These are phyloP conservation scores for Hystrix cristata DNA, from an alignment of 2,113 vertebrate genomes.

Conservation along the genomic window DNA sequence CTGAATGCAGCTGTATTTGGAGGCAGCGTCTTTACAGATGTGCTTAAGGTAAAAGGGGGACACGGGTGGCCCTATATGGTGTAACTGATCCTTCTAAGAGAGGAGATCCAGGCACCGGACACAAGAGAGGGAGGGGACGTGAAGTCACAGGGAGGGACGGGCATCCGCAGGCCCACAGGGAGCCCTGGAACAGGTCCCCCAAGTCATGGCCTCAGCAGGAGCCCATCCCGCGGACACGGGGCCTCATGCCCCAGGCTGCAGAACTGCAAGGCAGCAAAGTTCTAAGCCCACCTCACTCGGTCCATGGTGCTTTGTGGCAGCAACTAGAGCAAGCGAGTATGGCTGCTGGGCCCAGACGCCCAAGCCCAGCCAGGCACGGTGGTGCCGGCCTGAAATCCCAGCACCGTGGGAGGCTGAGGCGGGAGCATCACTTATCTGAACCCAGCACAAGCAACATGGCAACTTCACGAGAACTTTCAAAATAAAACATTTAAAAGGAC, in stretches of 20 bases:
- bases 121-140: not conserved
- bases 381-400: not conserved
- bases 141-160: not conserved
- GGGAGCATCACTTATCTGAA: not conserved
- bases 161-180: not conserved
- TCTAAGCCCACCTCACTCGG: too few relatives aligned
- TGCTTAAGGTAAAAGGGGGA: too few relatives aligned
- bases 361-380: not conserved
- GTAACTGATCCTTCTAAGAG: not conserved
- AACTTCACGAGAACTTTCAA: not conserved
- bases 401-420: not conserved
- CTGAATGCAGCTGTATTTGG: not conserved
- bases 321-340: too few relatives aligned
- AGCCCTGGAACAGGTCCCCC: not conserved
- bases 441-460: not conserved
- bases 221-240: fast-evolving
- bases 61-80: fast-evolving
- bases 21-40: not conserved
- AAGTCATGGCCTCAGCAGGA: not conserved
- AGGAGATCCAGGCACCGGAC: not conserved
- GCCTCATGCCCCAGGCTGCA: not conserved
- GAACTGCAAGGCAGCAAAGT: fast-evolving
- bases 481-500: not conserved
- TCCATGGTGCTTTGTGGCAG: not conserved
- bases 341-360: too few relatives aligned